These are phyloP conservation scores for Cyanistes caeruleus DNA, from an alignment of 2,113 vertebrate species.

Conservation along the genomic window DNA sequence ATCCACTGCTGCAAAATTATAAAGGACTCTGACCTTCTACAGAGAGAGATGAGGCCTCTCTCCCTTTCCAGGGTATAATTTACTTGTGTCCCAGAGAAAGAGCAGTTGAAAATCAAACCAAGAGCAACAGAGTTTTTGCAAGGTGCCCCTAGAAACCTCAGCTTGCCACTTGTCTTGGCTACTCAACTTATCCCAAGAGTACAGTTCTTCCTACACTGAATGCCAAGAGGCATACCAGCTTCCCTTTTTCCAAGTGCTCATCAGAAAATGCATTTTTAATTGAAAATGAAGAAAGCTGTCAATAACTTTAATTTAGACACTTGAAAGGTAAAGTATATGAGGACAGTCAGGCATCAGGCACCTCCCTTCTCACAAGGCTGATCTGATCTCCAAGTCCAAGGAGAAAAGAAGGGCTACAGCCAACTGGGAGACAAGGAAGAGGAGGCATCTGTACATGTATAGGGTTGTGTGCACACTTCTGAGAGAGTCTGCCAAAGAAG, in stretches of 20 bases:
- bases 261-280: background rate
- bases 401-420: background rate
- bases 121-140: background rate
- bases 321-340: background rate
- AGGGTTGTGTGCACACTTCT: background rate
- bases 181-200: background rate
- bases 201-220: background rate
- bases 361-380: background rate
- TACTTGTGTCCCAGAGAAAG: background rate
- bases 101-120: background rate
- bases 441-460: rapidly evolving
- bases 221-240: background rate
- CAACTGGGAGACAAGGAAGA: background rate
- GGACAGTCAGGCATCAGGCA: background rate
- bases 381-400: background rate
- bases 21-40: background rate
- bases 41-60: background rate
- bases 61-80: background rate
- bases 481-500: background rate
- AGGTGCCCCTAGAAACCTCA: background rate
- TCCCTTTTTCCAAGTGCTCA: background rate
- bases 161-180: background rate
- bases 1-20: background rate
- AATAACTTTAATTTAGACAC: background rate
- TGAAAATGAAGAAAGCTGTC: background rate